Conservation (phyloP, 2,113 vertebrate genomes). For the Psilopsiagon aurifrons region DNA sequence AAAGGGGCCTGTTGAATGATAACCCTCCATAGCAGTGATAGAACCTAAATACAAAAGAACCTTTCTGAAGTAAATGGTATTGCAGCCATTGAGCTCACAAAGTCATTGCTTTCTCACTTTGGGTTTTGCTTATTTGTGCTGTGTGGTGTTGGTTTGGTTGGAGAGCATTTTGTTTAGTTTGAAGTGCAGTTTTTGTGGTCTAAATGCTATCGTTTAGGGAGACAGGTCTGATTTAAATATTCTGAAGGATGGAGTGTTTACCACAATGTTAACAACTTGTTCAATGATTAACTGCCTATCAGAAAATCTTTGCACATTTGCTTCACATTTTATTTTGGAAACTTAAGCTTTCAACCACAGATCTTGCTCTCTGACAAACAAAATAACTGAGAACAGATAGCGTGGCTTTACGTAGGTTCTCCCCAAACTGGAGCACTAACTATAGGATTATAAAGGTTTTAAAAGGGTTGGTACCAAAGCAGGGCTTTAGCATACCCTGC, state of each 20-base stretch:
- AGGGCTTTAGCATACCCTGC: not conserved
- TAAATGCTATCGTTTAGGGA: not conserved
- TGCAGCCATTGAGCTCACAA: not conserved
- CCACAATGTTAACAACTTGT: not conserved
- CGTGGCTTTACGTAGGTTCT: not conserved
- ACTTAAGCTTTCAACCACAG: not conserved
- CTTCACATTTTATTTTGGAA: not conserved
- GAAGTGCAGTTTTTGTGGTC: not conserved
- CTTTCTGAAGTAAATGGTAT: not conserved
- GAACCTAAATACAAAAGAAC: not conserved
- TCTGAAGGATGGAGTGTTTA: not conserved
- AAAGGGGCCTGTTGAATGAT: not conserved
- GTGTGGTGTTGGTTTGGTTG: not conserved
- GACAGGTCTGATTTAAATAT: not conserved
- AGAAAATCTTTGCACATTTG: not conserved
- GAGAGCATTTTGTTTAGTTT: not conserved
- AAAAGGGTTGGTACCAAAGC: not conserved
- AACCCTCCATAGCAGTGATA: fast-evolving
- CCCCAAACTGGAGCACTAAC: not conserved
- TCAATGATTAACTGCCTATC: not conserved
- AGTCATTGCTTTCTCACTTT: not conserved
- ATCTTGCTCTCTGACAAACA: not conserved
- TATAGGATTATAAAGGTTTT: not conserved
- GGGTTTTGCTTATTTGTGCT: not conserved
- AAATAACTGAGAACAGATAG: not conserved